Percentiles rank a stretch among this genome's conserved stretches.
phyloP scores from a whole-genome alignment of 2,888 invertebrate species.

The Agrotis segetum region DNA sequence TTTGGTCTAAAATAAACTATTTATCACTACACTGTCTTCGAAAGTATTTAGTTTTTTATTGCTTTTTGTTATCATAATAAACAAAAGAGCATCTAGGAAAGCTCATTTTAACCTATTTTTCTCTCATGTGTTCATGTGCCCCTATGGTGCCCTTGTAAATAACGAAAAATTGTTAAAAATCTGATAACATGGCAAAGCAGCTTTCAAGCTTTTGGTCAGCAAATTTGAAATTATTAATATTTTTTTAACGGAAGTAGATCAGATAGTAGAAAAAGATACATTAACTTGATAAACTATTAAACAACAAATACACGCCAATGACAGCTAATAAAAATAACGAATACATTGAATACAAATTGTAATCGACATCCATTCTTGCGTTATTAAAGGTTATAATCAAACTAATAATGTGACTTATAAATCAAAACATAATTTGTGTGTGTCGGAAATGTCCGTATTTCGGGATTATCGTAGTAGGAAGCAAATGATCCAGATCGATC shows the following conservation, averaged over 20 bases:
- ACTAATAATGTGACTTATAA: constrained; percentile 34
- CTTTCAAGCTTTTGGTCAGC: not conserved
- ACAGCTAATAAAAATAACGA: not conserved
- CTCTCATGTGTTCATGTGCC: too few relatives aligned
- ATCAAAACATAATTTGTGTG: constrained; percentile 15
- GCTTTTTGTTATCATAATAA: too few relatives aligned
- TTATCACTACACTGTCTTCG: too few relatives aligned
- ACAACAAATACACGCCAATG: constrained; percentile 1
- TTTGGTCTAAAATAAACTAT: too few relatives aligned
- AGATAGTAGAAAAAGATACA: not conserved
- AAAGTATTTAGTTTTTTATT: too few relatives aligned
- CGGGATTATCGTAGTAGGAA: constrained; percentile 80
- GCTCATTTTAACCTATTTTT: too few relatives aligned
- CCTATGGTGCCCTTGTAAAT: too few relatives aligned
- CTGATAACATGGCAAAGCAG: too few relatives aligned
- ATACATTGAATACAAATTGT: constrained; percentile 11
- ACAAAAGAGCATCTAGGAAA: too few relatives aligned
- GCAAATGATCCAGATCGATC: constrained; percentile 83
- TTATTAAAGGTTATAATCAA: constrained; percentile 18
- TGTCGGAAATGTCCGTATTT: constrained; percentile 54
- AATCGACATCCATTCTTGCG: constrained; percentile 20
- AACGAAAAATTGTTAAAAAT: too few relatives aligned
- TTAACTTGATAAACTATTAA: not conserved
- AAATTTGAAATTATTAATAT: too few relatives aligned
- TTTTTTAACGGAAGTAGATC: constrained; percentile 5